Conservation (phyloP, 2,888 invertebrate genomes). For the Odontomyia ornata region DNA sequence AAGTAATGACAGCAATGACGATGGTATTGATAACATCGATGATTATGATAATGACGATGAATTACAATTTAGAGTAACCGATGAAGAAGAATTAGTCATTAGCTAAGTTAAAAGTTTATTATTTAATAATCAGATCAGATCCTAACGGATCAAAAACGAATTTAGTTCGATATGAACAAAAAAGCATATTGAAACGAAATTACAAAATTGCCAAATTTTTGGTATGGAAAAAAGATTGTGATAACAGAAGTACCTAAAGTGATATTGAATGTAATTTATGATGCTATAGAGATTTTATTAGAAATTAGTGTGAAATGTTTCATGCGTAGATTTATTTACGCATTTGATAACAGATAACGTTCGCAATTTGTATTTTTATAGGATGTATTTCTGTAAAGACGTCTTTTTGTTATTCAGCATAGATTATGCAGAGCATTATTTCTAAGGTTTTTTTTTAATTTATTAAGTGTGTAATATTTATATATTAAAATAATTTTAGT, state of each 20-base stretch:
- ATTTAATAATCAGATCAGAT: neutral
- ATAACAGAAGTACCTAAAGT: constrained; percentile 36
- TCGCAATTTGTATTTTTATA: constrained; percentile 1
- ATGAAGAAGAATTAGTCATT: constrained; percentile 52
- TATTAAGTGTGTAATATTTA: neutral
- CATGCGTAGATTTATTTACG: neutral
- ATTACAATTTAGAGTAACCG: constrained; percentile 60
- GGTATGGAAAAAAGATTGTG: constrained; percentile 26
- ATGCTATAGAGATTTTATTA: neutral
- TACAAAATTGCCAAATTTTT: neutral
- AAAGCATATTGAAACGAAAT: neutral
- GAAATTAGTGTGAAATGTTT: neutral
- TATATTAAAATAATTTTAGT: constrained; percentile 13
- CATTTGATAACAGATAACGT: neutral
- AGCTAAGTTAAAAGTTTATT: neutral
- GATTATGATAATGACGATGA: constrained; percentile 59
- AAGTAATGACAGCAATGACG: constrained; percentile 55
- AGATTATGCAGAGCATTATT: neutral
- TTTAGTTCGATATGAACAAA: constrained; percentile 17
- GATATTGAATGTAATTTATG: constrained; percentile 1
- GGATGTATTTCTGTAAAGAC: neutral
- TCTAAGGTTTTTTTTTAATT: neutral
- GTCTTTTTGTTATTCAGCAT: neutral
- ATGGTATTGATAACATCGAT: constrained; percentile 57
- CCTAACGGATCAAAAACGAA: neutral